phyloP scores from a whole-genome alignment of 1,140 invertebrate genomes.

The Rhopalosiphum padi region DNA sequence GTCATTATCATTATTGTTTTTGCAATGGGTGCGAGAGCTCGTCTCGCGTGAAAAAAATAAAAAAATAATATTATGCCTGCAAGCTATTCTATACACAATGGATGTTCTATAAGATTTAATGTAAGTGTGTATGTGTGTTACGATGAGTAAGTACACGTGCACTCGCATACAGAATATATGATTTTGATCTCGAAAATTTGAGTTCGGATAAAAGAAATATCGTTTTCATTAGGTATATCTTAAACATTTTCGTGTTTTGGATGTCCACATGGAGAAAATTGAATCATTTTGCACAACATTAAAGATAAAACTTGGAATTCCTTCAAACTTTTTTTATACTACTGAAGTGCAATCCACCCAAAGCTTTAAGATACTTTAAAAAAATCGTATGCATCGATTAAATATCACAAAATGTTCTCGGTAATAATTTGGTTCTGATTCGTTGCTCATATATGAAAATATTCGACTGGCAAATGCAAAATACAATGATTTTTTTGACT shows the following conservation, averaged over 20 bases:
- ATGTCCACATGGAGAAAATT: neutral
- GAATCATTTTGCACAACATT: neutral
- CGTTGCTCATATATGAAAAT: neutral
- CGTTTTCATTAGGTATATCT: neutral
- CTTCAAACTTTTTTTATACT: neutral
- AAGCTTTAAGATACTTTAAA: neutral
- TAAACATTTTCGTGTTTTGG: neutral
- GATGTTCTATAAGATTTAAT: neutral
- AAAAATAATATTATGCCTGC: neutral
- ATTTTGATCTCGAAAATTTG: neutral
- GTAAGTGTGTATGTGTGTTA: neutral
- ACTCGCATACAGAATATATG: neutral
- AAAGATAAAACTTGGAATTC: neutral
- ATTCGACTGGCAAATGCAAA: neutral
- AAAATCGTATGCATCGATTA: too few species aligned
- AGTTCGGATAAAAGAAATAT: neutral
- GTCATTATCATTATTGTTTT: constrained; percentile 7
- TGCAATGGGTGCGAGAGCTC: neutral
- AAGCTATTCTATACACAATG: neutral
- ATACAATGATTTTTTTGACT: neutral
- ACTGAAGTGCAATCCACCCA: neutral
- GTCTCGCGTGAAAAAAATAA: neutral
- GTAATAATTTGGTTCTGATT: neutral
- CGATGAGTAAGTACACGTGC: too few species aligned
- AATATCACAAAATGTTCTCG: too few species aligned